A percentile compares a stretch with the other conserved stretches of the same genome.
Conservation (phyloP, 2,888 invertebrate species). For the Blastobasis adustella region DNA sequence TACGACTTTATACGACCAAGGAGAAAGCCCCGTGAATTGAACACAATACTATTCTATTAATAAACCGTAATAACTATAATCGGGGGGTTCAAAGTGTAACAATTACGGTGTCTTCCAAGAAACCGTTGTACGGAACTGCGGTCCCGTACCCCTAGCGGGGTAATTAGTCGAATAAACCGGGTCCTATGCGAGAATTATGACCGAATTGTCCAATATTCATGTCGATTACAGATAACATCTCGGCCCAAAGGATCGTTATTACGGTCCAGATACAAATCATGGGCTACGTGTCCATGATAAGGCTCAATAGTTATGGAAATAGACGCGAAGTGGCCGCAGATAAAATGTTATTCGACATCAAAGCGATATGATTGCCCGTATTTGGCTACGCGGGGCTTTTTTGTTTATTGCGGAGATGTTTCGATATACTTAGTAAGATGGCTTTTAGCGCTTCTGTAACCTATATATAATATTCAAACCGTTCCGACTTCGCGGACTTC, state of each 20-base stretch:
- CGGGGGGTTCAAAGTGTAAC: background rate
- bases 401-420: too few relatives aligned
- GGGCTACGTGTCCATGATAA: constrained; percentile 37
- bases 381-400: too few relatives aligned
- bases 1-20: too few relatives aligned
- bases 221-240: constrained; percentile 41
- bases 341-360: constrained; percentile 5
- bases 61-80: background rate
- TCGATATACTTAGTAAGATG: too few relatives aligned
- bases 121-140: background rate
- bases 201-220: constrained; percentile 40
- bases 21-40: too few relatives aligned
- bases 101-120: background rate
- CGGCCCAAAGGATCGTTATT: constrained; percentile 32
- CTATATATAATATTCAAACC: too few relatives aligned
- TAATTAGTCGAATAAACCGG: constrained; percentile 31
- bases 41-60: background rate
- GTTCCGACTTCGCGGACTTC: too few relatives aligned
- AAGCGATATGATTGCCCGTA: too few relatives aligned
- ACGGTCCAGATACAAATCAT: constrained; percentile 42
- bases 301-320: constrained; percentile 34
- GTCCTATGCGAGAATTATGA: constrained; percentile 23
- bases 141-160: background rate
- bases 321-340: constrained; percentile 21
- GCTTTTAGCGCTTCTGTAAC: too few relatives aligned